Evolutionary conservation across 2,888 invertebrate species (phyloP).

Genomic region (Torymus auratus): DNA sequence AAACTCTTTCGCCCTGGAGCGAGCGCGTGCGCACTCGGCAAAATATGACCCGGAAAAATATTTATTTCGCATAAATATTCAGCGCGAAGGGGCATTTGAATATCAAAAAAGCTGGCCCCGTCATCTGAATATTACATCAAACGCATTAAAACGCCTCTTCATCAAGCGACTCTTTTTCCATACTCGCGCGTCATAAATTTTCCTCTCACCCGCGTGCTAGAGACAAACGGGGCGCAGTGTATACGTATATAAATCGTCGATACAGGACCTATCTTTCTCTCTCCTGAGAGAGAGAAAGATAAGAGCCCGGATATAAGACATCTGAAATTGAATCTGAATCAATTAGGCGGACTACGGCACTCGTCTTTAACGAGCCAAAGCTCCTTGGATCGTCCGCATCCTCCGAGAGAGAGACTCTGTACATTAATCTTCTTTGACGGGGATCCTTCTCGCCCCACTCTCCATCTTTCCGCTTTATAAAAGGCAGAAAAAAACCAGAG

Average conservation of each 20-base stretch:
- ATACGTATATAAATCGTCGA: background rate
- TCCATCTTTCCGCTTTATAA: background rate
- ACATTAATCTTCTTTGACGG: slow-evolving; percentile 52
- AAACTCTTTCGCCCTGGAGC: background rate
- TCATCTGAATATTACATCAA: slow-evolving; percentile 16
- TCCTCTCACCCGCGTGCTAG: background rate
- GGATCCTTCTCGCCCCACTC: slow-evolving; percentile 3
- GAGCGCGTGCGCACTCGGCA: background rate
- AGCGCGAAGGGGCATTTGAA: slow-evolving; percentile 4
- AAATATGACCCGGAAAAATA: background rate
- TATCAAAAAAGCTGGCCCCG: background rate
- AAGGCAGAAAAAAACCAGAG: background rate
- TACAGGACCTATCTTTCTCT: background rate
- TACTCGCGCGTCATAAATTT: background rate
- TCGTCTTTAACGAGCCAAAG: slow-evolving; percentile 39
- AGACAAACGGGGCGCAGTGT: background rate
- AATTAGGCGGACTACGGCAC: slow-evolving; percentile 42
- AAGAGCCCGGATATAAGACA: slow-evolving; percentile 15
- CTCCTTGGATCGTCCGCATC: background rate
- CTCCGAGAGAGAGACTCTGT: background rate
- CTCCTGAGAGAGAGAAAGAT: background rate
- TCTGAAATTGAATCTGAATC: slow-evolving; percentile 54
- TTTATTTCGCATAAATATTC: slow-evolving; percentile 27
- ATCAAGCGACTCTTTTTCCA: background rate
- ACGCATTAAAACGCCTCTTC: slow-evolving; percentile 1